A percentile compares a stretch with the other conserved stretches of the same genome.
phyloP scores from a whole-genome alignment of 2,797 vertebrate genomes.

The Lerista edwardsae region DNA sequence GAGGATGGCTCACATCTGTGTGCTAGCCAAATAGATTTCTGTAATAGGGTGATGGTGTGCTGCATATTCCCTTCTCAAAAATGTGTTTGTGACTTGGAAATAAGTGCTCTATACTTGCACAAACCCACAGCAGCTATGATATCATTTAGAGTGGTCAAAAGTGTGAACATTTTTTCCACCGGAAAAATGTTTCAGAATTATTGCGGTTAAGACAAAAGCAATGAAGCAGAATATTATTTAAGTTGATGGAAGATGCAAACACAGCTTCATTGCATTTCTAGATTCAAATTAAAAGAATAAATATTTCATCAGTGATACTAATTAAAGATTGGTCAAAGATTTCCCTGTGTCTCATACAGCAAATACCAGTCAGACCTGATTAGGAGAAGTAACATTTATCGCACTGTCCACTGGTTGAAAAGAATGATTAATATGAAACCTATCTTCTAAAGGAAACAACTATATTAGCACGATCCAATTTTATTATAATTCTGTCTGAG shows the following conservation, averaged over 20 bases:
- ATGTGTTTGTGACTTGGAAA: constrained; percentile 45
- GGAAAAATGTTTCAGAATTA: constrained; percentile 57
- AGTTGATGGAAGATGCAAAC: constrained; percentile 77
- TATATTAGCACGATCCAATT: constrained; percentile 54
- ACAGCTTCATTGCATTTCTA: constrained; percentile 70
- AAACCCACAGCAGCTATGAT: constrained; percentile 36
- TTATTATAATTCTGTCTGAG: constrained; percentile 2
- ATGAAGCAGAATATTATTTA: constrained; percentile 76
- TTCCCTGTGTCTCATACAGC: constrained; percentile 68
- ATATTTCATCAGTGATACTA: constrained; percentile 76
- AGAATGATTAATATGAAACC: constrained; percentile 28
- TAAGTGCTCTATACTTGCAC: constrained; percentile 52
- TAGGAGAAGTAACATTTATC: constrained; percentile 71
- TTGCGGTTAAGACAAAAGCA: constrained; percentile 69
- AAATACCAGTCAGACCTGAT: constrained; percentile 69
- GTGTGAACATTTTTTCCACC: constrained; percentile 45
- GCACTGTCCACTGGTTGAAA: constrained; percentile 52
- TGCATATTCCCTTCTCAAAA: constrained; percentile 44
- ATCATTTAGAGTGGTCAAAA: constrained; percentile 31
- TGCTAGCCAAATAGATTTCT: not conserved
- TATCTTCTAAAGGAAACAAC: constrained; percentile 8
- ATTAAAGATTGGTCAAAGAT: constrained; percentile 78
- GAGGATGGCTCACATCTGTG: too few species aligned
- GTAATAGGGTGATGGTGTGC: not conserved
- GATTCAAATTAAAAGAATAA: constrained; percentile 79